Percentiles rank a stretch among this genome's conserved stretches.
Evolutionary conservation across 2,888 invertebrate species (phyloP).

Genomic region (Cacoxenus indagator): DNA sequence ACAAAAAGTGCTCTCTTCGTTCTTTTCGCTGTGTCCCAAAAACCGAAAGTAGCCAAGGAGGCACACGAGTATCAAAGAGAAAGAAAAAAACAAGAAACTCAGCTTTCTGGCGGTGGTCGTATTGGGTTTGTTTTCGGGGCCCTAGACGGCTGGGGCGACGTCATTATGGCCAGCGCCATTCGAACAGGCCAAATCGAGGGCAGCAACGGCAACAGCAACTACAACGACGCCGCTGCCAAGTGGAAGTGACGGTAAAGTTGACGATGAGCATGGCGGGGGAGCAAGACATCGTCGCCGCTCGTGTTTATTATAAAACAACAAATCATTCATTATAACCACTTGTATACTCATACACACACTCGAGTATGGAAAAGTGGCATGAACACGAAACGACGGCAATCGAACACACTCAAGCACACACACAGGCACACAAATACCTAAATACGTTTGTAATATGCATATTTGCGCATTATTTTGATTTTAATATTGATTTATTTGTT

Average conservation of each 20-base stretch:
- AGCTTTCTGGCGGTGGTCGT: neutral
- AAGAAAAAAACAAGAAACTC: conserved; percentile 9
- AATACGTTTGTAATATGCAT: conserved; percentile 52
- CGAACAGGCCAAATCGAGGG: neutral
- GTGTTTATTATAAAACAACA: conserved; percentile 69
- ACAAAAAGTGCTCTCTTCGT: conserved; percentile 6
- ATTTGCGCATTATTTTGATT: conserved; percentile 67
- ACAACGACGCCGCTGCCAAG: conserved; percentile 12
- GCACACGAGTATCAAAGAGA: neutral
- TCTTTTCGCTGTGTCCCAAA: neutral
- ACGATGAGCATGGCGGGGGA: neutral
- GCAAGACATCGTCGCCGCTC: conserved; percentile 40
- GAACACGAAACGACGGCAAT: conserved; percentile 54
- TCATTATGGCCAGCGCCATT: neutral
- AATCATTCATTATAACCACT: conserved; percentile 67
- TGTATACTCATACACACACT: conserved; percentile 38
- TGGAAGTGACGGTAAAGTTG: conserved; percentile 28
- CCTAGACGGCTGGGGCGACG: neutral
- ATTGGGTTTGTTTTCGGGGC: neutral
- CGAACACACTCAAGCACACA: conserved; percentile 41
- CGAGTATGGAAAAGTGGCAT: conserved; percentile 60
- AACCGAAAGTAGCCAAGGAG: neutral
- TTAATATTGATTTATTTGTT: conserved; percentile 70
- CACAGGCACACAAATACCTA: conserved; percentile 20
- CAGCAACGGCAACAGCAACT: neutral